Base-by-base conservation (phyloP, 2,888 invertebrate species). In the Crossocerus cetratus region DNA sequence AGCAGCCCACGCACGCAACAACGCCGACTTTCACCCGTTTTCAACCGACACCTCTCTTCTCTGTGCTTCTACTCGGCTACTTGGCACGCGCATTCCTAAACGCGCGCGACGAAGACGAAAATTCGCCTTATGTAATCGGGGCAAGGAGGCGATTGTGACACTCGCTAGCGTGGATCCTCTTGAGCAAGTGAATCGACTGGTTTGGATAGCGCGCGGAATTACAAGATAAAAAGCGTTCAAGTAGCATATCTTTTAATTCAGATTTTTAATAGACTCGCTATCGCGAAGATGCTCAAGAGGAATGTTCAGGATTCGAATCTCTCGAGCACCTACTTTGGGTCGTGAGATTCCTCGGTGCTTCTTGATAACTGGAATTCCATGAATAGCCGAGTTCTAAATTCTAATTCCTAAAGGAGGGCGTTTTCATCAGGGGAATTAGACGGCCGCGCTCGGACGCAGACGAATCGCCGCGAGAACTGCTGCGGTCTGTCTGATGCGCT, bases 21-120 rank as follows among this genome's bases (percentile, higher is more conserved):
- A 74, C 60, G 64, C 68, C 66, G 69, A 77, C 81, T 81, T 81
- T 81, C 83, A 78, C 83, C 73, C 63, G 56, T 75, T 61, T 76
- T 32, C 8, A 5, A 11, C 32, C 32, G 32, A 11, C 32, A 32
- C 32, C 32, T 32, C 32, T 32, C 32, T 32, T 57, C 56, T 22
- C 43, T 43, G 56, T 42, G 22, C 69, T 44, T 59, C 65, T 66
- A 75, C 69, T 13, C 20, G 65, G 21, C 66, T 78, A 68, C 65
- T 57, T 58, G 49, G 21, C 43, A 55, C 1, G 54, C 49, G 43
- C 74, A 74, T 74, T 77, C 69, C 53, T 59, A 64, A 68, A 73
- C 70, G 32, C 43, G 43, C 45, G n/a, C 23, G 22, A 11, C 42
- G 53, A 64, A 64, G 64, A 49, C 54, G 21, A 54, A 68, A 65